Evolutionary conservation across 2,888 invertebrate species (phyloP), one percentile per base, ranked within the genome.

Genomic region (Xylota segnis): DNA sequence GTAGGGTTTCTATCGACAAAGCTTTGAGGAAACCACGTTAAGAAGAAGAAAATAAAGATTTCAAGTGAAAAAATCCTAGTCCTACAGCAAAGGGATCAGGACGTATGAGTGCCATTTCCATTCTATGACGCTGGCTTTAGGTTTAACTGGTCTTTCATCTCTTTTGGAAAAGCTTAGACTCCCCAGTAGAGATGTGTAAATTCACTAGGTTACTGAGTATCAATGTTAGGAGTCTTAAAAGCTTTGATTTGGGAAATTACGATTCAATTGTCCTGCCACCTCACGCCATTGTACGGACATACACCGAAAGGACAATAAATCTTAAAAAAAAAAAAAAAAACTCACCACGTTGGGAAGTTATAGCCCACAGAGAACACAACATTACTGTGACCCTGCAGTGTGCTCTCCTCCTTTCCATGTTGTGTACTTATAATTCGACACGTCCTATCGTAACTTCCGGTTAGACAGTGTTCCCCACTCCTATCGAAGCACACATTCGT

Each of bases 391-490:
- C 96, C 96, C 37, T 94, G 92, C 43, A 97, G 93, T 5, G 95
- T 94, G 90, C 94, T 94, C 89, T 95, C 91, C 90, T 96, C 96
- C 82, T 93, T 93, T 50, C 96, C 96, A 10, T 94, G 93, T 83
- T 95, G 94, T 83, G 96, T 95, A 91, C 96, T 94, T 95, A 96
- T 96, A 72, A 97, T 93, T 91, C 96, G 96, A 92, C 97, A 97
- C 16, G 96, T 96, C 88, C 97, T 93, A 91, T 97, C 97, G 91
- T 97, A 97, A 91, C 97, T 97, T 87, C 96, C 96, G 1, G 97
- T 95, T 84, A 96, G 92, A 91, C 96, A 96, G 90, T 96, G 96
- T 89, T 93, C 93, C 10, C 96, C 96, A 89, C 93, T 93, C 90
- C 95, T 95, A 91, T 96, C 95, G 89, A 96, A 95, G 45, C 95